phyloP scores from a whole-genome alignment of 2,888 invertebrate species.

The Caenorhabditis sp. region DNA sequence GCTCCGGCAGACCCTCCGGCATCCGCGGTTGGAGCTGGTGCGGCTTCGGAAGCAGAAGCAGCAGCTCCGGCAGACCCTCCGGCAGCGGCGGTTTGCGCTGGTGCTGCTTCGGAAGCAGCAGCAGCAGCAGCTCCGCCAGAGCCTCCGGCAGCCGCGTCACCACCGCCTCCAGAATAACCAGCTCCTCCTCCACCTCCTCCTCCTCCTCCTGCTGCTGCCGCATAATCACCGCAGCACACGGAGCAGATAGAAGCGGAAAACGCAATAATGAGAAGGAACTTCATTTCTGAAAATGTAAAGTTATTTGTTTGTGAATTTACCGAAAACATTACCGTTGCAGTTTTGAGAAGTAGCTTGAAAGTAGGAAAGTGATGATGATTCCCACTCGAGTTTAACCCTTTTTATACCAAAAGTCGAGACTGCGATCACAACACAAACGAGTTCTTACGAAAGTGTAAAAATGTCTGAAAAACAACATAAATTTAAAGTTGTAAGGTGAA shows the following conservation, averaged over 20 bases:
- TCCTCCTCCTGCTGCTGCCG: not conserved
- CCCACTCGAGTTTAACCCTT: too few relatives aligned
- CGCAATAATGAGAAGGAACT: not conserved
- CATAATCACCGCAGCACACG: constrained; percentile 2
- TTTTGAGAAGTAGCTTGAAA: too few relatives aligned
- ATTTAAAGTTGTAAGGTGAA: too few relatives aligned
- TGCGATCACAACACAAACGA: too few relatives aligned
- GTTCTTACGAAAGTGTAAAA: too few relatives aligned
- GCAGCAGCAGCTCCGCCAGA: constrained; percentile 9
- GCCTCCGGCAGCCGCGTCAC: not conserved
- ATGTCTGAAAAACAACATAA: too few relatives aligned
- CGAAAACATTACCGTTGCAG: too few relatives aligned
- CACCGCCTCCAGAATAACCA: not conserved
- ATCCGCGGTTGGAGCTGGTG: not conserved
- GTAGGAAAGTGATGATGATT: too few relatives aligned
- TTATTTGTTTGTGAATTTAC: not conserved
- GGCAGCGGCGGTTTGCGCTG: not conserved
- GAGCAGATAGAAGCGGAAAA: not conserved
- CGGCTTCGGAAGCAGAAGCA: not conserved
- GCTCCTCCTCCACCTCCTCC: not conserved
- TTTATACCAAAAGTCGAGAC: too few relatives aligned
- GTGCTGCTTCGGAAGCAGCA: constrained; percentile 2
- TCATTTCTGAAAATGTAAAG: not conserved
- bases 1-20: not conserved
- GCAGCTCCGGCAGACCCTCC: constrained; percentile 1